Conservation (phyloP, 2,888 invertebrate genomes). For the Heliconius cydno region DNA sequence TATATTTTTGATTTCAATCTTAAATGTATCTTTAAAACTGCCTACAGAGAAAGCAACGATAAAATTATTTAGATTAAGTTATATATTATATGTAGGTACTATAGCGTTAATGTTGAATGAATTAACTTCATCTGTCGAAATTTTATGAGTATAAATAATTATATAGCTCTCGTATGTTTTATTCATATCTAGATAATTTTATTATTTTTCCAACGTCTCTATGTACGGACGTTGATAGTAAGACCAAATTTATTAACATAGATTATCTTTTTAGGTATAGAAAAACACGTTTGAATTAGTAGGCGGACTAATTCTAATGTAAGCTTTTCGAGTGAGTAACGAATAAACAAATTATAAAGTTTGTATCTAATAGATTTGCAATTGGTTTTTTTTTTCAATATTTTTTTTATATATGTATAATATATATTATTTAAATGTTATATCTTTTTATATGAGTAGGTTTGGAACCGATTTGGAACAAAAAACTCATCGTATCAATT, state of each 20-base stretch:
- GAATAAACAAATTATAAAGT: conserved; percentile 18
- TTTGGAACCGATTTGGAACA: not conserved
- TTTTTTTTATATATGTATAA: not conserved
- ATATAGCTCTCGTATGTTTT: conserved; percentile 36
- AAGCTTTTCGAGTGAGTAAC: conserved; percentile 17
- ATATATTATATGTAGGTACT: conserved; percentile 13
- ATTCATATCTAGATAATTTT: conserved; percentile 39
- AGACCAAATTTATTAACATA: conserved; percentile 27
- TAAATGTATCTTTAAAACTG: conserved; percentile 21
- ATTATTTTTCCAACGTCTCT: conserved; percentile 33
- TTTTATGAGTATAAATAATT: conserved; percentile 41
- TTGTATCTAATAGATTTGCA: not conserved
- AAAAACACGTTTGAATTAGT: conserved; percentile 24
- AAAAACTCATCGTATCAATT: not conserved
- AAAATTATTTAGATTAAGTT: conserved; percentile 42
- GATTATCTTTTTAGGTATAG: conserved; percentile 23
- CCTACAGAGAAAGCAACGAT: conserved; percentile 35
- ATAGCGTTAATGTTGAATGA: conserved; percentile 40
- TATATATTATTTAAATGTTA: not conserved
- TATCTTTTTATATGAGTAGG: not conserved
- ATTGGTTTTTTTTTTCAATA: not conserved
- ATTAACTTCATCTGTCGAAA: conserved; percentile 36
- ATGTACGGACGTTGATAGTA: conserved; percentile 28
- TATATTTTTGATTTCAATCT: conserved; percentile 9
- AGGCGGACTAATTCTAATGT: conserved; percentile 24